These are phyloP conservation scores for Poeciliopsis turrubarensis DNA, from an alignment of 2,113 vertebrate species.

Conservation along the genomic window DNA sequence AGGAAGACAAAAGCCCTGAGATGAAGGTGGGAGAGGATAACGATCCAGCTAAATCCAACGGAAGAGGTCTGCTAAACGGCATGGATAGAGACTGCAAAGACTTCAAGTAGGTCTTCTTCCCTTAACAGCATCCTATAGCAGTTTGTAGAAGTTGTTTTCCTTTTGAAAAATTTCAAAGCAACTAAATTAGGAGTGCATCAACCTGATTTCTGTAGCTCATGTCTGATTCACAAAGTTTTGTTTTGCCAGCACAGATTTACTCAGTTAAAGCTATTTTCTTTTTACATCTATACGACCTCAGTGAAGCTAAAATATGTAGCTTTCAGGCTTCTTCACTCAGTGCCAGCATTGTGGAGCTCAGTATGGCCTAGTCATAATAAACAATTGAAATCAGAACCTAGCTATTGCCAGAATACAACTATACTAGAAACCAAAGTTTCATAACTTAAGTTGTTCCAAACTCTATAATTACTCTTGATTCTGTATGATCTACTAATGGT, in stretches of 20 bases:
- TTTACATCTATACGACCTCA: background rate
- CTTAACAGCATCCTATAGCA: background rate
- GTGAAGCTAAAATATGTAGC: background rate
- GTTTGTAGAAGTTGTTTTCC: background rate
- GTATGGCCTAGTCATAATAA: no score
- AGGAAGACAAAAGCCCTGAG: slow-evolving; percentile 95
- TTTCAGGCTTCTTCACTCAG: background rate
- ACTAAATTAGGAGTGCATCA: background rate
- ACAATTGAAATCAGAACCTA: no score
- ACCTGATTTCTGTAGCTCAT: background rate
- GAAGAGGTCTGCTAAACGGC: slow-evolving; percentile 94
- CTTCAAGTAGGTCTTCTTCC: slow-evolving; percentile 87
- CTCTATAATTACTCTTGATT: no score
- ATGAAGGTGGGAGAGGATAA: slow-evolving; percentile 91
- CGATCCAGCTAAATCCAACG: slow-evolving; percentile 91
- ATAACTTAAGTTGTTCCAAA: no score
- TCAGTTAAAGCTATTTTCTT: no score
- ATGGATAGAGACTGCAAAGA: slow-evolving; percentile 99
- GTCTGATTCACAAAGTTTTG: no score
- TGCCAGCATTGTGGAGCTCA: no score
- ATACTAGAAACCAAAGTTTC: no score
- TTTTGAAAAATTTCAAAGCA: no score
- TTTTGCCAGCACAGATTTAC: no score
- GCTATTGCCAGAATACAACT: no score
- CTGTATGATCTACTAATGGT: no score